These are phyloP conservation scores for Amphilophus citrinellus DNA, from an alignment of 2,113 vertebrate genomes.

Conservation along the genomic window DNA sequence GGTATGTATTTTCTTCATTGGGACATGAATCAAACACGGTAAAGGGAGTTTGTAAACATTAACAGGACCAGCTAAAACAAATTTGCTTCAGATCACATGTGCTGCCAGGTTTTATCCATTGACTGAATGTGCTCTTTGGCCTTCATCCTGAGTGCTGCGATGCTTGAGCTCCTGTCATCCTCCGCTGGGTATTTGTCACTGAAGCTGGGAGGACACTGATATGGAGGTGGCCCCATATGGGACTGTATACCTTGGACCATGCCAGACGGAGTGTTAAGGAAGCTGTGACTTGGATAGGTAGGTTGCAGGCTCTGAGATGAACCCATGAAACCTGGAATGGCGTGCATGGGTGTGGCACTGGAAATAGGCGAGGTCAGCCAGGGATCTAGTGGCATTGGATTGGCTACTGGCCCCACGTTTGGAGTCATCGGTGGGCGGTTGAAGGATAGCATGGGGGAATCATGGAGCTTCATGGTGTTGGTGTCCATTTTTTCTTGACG, in stretches of 20 bases:
- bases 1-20: conserved; percentile 13
- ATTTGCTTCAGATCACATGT: conserved; percentile 82
- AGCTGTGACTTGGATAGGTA: conserved; percentile 83
- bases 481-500: conserved; percentile 94
- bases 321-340: conserved; percentile 89
- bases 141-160: conserved; percentile 90
- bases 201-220: conserved; percentile 87
- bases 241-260: conserved; percentile 89
- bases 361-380: conserved; percentile 91
- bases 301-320: conserved; percentile 87
- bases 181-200: conserved; percentile 90
- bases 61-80: conserved; percentile 24
- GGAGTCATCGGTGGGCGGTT: conserved; percentile 84
- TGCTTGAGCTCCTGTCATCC: conserved; percentile 91
- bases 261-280: conserved; percentile 81
- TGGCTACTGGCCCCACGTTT: conserved; percentile 81
- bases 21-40: conserved; percentile 26
- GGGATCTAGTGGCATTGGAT: conserved; percentile 88
- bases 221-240: conserved; percentile 83
- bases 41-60: conserved; percentile 69
- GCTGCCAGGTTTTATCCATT: conserved; percentile 94
- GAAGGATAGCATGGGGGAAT: conserved; percentile 89
- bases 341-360: conserved; percentile 85
- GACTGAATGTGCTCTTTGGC: conserved; percentile 95
- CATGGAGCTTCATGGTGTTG: conserved; percentile 87